Evolutionary conservation across 1,140 invertebrate genomes (phyloP).

Genomic region (Hyposmocoma kahamanoa): DNA sequence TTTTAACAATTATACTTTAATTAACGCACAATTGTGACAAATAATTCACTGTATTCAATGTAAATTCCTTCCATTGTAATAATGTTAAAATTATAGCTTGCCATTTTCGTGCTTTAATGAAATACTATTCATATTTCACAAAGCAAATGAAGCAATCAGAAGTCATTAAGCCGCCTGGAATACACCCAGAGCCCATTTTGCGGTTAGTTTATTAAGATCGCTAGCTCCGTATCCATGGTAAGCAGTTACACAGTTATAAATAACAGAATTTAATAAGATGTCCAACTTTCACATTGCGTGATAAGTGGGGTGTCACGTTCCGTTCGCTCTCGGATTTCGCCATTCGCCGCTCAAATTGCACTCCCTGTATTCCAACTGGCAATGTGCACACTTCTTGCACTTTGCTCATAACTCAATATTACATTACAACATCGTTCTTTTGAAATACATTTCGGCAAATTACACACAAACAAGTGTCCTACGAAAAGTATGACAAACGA

Average conservation of each 20-base stretch:
- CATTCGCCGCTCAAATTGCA: conserved; percentile 55
- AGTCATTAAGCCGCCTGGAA: conserved; percentile 2
- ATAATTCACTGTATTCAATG: too few species aligned
- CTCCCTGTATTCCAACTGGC: conserved; percentile 24
- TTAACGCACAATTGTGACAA: too few species aligned
- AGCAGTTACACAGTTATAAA: conserved; percentile 32
- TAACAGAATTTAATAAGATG: conserved; percentile 53
- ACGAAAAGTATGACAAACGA: neutral
- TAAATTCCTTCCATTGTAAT: neutral
- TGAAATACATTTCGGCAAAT: neutral
- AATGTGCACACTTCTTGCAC: conserved; percentile 12
- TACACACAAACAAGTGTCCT: neutral
- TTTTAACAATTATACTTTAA: too few species aligned
- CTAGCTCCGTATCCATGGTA: neutral
- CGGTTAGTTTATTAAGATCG: conserved; percentile 3
- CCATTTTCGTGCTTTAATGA: conserved; percentile 1
- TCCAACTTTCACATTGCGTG: conserved; percentile 53
- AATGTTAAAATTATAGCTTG: neutral
- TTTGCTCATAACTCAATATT: conserved; percentile 15
- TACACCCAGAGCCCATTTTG: conserved; percentile 1
- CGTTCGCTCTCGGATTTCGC: conserved; percentile 59
- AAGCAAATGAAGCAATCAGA: conserved; percentile 4
- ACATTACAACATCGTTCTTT: neutral
- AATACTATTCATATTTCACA: conserved; percentile 4
- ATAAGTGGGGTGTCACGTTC: conserved; percentile 64